Evolutionary conservation across 2,797 vertebrate genomes (phyloP), one percentile per base, ranked within the genome.

Genomic region (Etheostoma perlongum): DNA sequence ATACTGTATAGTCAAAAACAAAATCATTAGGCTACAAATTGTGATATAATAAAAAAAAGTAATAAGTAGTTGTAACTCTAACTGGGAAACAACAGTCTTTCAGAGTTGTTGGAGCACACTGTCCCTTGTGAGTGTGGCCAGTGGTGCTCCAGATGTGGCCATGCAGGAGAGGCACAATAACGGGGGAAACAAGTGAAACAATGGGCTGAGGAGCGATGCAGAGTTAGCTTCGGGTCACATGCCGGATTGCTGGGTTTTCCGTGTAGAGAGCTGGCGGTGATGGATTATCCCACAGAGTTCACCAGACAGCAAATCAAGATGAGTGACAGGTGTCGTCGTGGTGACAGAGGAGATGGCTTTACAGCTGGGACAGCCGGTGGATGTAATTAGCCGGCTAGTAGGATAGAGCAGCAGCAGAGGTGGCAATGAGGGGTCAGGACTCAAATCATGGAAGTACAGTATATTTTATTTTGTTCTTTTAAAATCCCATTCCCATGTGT

Each of bases 221-320:
- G 53, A 58, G 53, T n/a, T 53, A 15, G 70, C 80, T 73, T 49
- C 21, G 58, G 84, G 75, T 83, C 82, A 79, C 76, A 18, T 64
- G 79, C 62, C 65, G 21, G 67, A 62, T 36, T 54, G 62, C 58
- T 47, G 73, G 65, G n/a, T 49, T 78, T 64, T 75, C 62, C 23
- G 4, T n/a, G 48, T 58, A 44, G 65, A 36, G 59, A 51, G 86
- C 54, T 21, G 33, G 48, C 48, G 66, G 75, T 36, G 71, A 53
- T 11, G 77, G 76, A 89, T 91, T 63, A 83, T 87, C 83, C 81
- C 68, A 25, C 65, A 62, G 74, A 76, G 84, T 78, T 85, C 67
- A 81, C 83, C 81, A 87, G 84, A 78, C 85, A 76, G 81, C 72
- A 68, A 75, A 49, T 90, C 85, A 91, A 59, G 44, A 68, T 84